Base-by-base conservation (phyloP, 2,888 invertebrate species). In the Colostygia pectinataria region DNA sequence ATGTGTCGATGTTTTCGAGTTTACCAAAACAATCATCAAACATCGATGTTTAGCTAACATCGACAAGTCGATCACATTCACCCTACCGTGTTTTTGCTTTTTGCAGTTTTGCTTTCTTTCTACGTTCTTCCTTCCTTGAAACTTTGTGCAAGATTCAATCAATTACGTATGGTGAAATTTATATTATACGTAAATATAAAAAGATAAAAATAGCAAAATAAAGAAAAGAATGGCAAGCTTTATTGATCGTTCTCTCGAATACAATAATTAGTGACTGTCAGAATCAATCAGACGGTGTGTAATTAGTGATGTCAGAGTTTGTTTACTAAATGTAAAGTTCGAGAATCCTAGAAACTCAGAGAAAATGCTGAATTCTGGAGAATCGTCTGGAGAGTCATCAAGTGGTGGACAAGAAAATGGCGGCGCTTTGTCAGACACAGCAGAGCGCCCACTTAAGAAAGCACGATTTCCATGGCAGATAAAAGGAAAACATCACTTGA, bases 381-480 rank as follows among this genome's bases (percentile, higher is more conserved):
- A 77, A 69, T 73, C 76, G 47, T 53, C 66, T 55, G 91, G 86
- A 50, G 88, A 90, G 64, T 82, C 90, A 53, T 90, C 92, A 53
- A 80, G 84, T 65, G 90, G 84, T 76, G 82, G 81, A 72, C 85
- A 81, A 79, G 89, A 90, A 79, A 85, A 88, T 86, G 86, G 91
- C 90, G 84, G 87, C 86, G 84, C 74, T 57, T 71, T 77, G 44
- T 71, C 75, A 69, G 90, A 90, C 59, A 80, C 84, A 47, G 6
- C 20, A 6, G 91, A 91, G 66, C 91, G 92, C 79, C 93, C 93
- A 68, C 85, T 92, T 61, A 93, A 93, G 76, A 93, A 93, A 79
- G 93, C 93, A 49, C 87, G 92, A 65, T 93, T 91, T 79, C 90
- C 93, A 44, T 93, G 93, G 93, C 92, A 93, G 88, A 91, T 93